These are phyloP conservation scores for Petromus typicus DNA, from an alignment of 2,113 vertebrate genomes.

Conservation along the genomic window DNA sequence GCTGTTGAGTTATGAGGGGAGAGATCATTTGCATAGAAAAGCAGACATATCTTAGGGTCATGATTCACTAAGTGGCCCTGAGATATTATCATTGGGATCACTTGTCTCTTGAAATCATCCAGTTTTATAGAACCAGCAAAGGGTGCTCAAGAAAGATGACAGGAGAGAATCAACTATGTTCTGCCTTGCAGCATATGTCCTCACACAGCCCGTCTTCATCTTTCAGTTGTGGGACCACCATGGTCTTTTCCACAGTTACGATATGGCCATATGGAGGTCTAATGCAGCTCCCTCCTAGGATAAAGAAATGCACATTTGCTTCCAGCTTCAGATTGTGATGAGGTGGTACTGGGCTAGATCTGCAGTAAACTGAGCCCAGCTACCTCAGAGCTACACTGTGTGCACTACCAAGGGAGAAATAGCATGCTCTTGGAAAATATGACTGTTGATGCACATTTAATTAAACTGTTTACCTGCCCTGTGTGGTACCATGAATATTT, in stretches of 20 bases:
- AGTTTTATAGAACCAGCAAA: not conserved
- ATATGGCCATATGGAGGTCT: not conserved
- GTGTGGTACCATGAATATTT: not conserved
- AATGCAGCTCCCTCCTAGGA: not conserved
- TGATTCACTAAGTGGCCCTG: not conserved
- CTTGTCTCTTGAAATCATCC: not conserved
- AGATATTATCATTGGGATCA: not conserved
- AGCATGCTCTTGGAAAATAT: not conserved
- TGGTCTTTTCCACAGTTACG: not conserved
- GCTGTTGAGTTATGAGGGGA: not conserved
- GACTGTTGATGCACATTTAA: not conserved
- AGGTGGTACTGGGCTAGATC: not conserved
- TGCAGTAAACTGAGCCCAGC: not conserved
- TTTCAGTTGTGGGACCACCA: not conserved
- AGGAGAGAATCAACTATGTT: not conserved
- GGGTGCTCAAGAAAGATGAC: not conserved
- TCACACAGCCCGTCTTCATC: not conserved
- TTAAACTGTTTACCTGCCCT: slow-evolving; percentile 47
- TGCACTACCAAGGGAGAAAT: not conserved
- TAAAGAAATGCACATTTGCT: not conserved
- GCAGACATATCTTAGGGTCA: not conserved
- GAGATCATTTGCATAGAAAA: not conserved
- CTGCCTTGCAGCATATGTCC: not conserved
- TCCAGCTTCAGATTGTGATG: not conserved
- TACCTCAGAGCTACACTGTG: slow-evolving; percentile 4